These are phyloP conservation scores for Vidua macroura DNA, from an alignment of 2,113 vertebrate genomes.

Conservation along the genomic window DNA sequence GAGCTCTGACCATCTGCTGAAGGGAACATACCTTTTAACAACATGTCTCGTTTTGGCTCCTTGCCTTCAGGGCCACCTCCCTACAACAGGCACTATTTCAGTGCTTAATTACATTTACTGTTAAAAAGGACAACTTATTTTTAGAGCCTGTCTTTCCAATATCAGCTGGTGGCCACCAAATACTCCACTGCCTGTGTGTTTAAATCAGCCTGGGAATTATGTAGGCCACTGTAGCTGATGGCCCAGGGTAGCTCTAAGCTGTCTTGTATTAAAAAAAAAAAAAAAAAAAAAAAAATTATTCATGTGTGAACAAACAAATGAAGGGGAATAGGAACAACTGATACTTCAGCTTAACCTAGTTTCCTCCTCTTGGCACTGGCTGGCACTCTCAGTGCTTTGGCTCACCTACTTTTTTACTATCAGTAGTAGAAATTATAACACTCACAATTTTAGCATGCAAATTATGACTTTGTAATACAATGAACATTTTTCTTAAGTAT, in stretches of 20 bases:
- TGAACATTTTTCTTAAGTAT: not conserved
- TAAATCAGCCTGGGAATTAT: not conserved
- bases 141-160: not conserved
- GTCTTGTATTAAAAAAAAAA: not conserved
- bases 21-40: constrained; percentile 35
- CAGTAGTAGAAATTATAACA: not conserved
- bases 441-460: not conserved
- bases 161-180: not conserved
- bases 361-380: not conserved
- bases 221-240: not conserved
- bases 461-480: not conserved
- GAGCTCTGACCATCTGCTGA: constrained; percentile 49
- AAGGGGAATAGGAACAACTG: not conserved
- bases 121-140: constrained; percentile 20
- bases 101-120: not conserved
- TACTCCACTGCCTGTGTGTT: not conserved
- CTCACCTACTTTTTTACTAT: not conserved
- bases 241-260: not conserved
- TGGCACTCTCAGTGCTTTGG: not conserved
- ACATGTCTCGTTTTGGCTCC: not conserved
- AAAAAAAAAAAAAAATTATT: not conserved
- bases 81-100: not conserved
- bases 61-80: constrained; percentile 13
- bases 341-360: not conserved
- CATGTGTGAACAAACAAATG: not conserved